A percentile compares a stretch with the other conserved stretches of the same genome.
These are phyloP conservation scores for Acromyrmex charruanus DNA, from an alignment of 1,140 invertebrate genomes.

Conservation along the genomic window DNA sequence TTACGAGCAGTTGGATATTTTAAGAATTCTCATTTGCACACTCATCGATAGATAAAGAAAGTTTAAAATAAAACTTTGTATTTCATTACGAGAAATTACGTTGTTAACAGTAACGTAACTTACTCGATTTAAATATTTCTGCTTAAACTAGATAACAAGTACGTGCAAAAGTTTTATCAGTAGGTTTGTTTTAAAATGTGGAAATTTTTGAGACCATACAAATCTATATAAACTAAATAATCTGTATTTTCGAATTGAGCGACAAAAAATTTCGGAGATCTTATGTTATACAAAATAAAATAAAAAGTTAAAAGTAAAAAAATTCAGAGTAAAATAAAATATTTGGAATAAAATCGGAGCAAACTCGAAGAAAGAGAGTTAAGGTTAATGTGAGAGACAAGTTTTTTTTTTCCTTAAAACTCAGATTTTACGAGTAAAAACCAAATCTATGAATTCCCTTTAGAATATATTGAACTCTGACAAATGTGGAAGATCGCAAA, in stretches of 20 bases:
- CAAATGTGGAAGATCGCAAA: not conserved
- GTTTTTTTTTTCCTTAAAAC: not conserved
- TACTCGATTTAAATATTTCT: constrained; percentile 23
- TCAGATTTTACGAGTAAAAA: not conserved
- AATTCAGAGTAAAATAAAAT: not conserved
- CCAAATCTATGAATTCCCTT: not conserved
- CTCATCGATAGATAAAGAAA: not conserved
- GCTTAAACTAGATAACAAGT: constrained; percentile 64
- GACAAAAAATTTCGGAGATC: not conserved
- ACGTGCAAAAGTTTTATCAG: constrained; percentile 69
- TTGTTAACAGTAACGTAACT: constrained; percentile 19
- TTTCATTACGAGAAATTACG: not conserved
- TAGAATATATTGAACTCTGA: not conserved
- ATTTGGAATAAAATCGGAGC: not conserved
- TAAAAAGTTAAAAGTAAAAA: not conserved
- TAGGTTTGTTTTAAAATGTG: constrained; percentile 72
- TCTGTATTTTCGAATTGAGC: not conserved
- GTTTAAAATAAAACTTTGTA: not conserved
- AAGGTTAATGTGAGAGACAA: not conserved
- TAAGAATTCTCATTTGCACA: not conserved
- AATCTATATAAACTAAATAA: not conserved
- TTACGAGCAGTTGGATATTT: not conserved
- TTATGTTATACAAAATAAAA: not conserved
- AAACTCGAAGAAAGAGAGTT: not conserved
- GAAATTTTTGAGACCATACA: constrained; percentile 73